Percentiles rank a stretch among this genome's conserved stretches.
These are phyloP conservation scores for Muscicapa comitata DNA, from an alignment of 2,797 vertebrate species.

Conservation along the genomic window DNA sequence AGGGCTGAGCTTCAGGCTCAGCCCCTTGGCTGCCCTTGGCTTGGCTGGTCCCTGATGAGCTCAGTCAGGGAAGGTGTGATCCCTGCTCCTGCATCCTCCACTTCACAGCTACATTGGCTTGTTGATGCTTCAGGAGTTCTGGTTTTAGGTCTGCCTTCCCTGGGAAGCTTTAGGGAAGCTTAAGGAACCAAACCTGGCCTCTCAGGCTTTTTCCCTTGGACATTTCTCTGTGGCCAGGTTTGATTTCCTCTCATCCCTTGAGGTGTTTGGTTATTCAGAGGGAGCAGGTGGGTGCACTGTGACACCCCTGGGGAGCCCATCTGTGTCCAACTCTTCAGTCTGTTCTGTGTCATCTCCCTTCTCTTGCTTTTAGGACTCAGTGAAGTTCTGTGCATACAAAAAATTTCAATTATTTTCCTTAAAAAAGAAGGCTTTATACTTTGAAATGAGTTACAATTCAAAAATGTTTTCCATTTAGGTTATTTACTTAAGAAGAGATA, in stretches of 20 bases:
- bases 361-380: background rate
- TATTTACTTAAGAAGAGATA: background rate
- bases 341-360: background rate
- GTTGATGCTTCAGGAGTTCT: background rate
- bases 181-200: background rate
- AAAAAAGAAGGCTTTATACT: background rate
- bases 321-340: background rate
- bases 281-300: background rate
- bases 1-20: background rate
- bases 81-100: background rate
- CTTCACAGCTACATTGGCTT: fast-evolving
- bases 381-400: background rate
- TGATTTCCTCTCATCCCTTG: background rate
- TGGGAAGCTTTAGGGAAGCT: background rate
- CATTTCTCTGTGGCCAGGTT: background rate
- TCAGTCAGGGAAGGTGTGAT: background rate
- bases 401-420: background rate
- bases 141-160: background rate
- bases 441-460: background rate
- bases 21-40: background rate
- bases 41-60: background rate
- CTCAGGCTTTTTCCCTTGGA: background rate
- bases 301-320: background rate
- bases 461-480: background rate
- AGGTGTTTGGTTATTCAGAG: background rate